Evolutionary conservation across 2,113 vertebrate species (phyloP).

Genomic region (Pachypanchax playfairii): DNA sequence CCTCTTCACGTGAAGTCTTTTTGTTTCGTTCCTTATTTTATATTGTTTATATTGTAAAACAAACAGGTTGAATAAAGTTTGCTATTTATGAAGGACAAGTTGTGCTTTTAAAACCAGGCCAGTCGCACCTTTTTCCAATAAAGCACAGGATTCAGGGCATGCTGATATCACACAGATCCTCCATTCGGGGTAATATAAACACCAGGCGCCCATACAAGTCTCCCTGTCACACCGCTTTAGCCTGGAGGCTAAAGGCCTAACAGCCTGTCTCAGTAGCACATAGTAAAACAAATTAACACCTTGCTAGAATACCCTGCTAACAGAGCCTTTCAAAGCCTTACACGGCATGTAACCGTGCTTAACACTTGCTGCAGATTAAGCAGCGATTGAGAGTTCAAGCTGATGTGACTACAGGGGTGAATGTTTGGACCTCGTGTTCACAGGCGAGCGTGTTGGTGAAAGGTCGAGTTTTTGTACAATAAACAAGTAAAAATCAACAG

Average conservation of each 20-base stretch:
- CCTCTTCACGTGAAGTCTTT: not conserved
- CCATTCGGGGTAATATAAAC: not conserved
- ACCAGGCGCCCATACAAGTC: constrained; percentile 10
- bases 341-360: constrained; percentile 54
- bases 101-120: not conserved
- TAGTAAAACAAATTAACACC: constrained; percentile 81
- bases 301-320: constrained; percentile 65
- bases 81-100: not conserved
- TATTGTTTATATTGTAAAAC: no score
- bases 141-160: not conserved
- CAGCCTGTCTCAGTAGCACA: constrained; percentile 73
- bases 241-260: constrained; percentile 69
- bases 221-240: constrained; percentile 37
- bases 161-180: not conserved
- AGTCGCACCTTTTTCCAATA: not conserved
- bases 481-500: no score
- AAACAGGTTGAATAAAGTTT: not conserved
- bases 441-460: not conserved
- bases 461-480: no score
- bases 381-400: constrained; percentile 30
- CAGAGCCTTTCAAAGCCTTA: constrained; percentile 60
- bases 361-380: constrained; percentile 59
- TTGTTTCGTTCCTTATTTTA: not conserved
- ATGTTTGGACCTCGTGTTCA: not conserved
- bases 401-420: not conserved